Base-by-base conservation (phyloP, 2,888 invertebrate species). In the Aphidius colemani region DNA sequence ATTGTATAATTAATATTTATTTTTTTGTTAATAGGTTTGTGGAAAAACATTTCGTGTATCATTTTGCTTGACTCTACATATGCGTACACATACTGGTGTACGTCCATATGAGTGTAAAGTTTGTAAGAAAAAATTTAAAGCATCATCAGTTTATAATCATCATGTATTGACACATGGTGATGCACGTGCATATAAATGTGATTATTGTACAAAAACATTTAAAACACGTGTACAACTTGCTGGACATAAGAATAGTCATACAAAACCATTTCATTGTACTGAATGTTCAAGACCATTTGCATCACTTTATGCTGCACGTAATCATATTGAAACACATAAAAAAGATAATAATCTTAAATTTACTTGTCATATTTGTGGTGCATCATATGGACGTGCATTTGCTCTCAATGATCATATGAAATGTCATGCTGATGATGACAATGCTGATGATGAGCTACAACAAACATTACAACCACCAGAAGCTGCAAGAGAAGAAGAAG, bases 211-310 rank as follows among this genome's bases (percentile, higher is more conserved):
- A 0, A 93, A 93, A 75, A 88, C 91, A 1, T 93, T 93, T 82
- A 93, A 92, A 75, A 93, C 92, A 0, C 87, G 89, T 0, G 93
- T 93, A 0, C 92, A 92, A 73, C 82, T 93, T 1, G 89, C 91
- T 2, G 92, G 91, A 0, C 93, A 93, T 71, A 92, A 89, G 79
- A 93, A 93, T 76, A 90, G 90, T 7, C 93, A 93, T 72, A 91
- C 89, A 0, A 93, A 93, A 77, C 93, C 93, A 0, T 93, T 91
- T 75, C 87, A 88, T 2, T 93, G 93, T 72, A 88, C 88, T 7
- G 88, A 90, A 71, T 93, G 93, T 58, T 82, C 79, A 70, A 85
- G 93, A 60, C 92, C 92, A 0, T 93, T 93, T 76, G 89, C 92
- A 3, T 91, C 92, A 0, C 79, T 92, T 18, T 93, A 92, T 76